A percentile compares a stretch with the other conserved stretches of the same genome.
These are phyloP conservation scores for Drosophila ficusphila DNA, from an alignment of 1,140 invertebrate genomes.

Conservation along the genomic window DNA sequence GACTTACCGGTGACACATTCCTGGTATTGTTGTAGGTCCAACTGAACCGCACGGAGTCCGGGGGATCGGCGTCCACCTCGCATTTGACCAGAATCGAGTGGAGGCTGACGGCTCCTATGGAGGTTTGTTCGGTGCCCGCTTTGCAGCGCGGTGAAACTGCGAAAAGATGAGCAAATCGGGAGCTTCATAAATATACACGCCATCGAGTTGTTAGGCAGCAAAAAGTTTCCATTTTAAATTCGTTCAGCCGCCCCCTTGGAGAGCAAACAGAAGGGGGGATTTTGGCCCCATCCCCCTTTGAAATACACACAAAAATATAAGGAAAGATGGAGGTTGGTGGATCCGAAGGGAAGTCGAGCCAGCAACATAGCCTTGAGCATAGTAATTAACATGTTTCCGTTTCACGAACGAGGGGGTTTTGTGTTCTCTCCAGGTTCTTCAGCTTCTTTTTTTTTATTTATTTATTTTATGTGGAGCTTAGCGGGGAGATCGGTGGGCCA, in stretches of 20 bases:
- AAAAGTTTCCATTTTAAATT: slow-evolving; percentile 64
- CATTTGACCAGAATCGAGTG: slow-evolving; percentile 89
- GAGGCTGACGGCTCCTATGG: slow-evolving; percentile 86
- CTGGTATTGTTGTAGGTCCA: slow-evolving; percentile 92
- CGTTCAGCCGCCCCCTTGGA: neutral
- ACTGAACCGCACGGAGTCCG: slow-evolving; percentile 90
- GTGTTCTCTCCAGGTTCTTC: neutral
- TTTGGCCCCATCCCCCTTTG: neutral
- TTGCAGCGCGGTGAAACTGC: slow-evolving; percentile 88
- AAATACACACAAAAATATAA: slow-evolving; percentile 49
- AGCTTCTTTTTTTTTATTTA: neutral
- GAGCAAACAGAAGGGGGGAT: slow-evolving; percentile 50
- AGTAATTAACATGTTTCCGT: slow-evolving; percentile 83
- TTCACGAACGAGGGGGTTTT: slow-evolving; percentile 51
- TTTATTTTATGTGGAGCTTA: slow-evolving; percentile 12
- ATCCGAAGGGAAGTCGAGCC: slow-evolving; percentile 63
- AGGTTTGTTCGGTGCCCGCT: slow-evolving; percentile 86
- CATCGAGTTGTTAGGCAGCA: slow-evolving; percentile 47
- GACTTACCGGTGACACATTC: slow-evolving; percentile 88
- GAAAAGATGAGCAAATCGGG: slow-evolving; percentile 36
- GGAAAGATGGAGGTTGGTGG: slow-evolving; percentile 23
- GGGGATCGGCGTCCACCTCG: slow-evolving; percentile 92
- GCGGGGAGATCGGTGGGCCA: slow-evolving; percentile 46
- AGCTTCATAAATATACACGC: slow-evolving; percentile 45
- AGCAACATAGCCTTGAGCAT: slow-evolving; percentile 76